Base-by-base conservation (phyloP, 1,140 invertebrate genomes). In the Listronotus oregonensis region DNA sequence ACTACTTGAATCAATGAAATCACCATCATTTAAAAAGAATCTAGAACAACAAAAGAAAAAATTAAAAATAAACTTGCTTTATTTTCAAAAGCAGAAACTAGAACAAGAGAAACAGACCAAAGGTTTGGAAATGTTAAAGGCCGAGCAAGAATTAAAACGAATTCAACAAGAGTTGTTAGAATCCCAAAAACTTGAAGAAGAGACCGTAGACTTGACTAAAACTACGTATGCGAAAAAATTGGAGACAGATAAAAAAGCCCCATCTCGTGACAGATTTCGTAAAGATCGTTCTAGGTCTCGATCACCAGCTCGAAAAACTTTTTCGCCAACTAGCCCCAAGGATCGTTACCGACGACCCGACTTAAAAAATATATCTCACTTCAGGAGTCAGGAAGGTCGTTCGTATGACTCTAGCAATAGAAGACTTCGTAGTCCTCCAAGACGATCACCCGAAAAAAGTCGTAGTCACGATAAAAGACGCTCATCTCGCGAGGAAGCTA, bases 31-130 rank as follows among this genome's bases (percentile, higher is more conserved):
- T 40, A 55, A 55, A 43, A 40, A 12, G 17, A 39, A 43, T 27
- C 32, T 55, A 18, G 52, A 55, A 9, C 34, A 39, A 32, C 34
- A 39, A 2, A 55, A 55, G 14, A 55, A 55, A n/a, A 39, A 55
- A 31, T 14, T 55, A 15, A 55, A 55, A 40, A 55, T 55, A 15
- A 55, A 55, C 14, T 40, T 55, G 14, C 21, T 55, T 11, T 55
- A 55, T 12, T 55, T 39, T 11, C 52, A 55, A 39, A 55, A 55
- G 15, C 34, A 55, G 32, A 55, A 55, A 27, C 47, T 50, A 1
- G 47, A 50, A n/a, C 6, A 50, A 50, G 47, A 50, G 12, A 50
- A 50, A 18, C 18, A 50, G 3, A 3, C 47, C 9, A 18, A 27
- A 32, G 47, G 18, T 4, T 6, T 50, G 6, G 47, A 50, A 50